Evolutionary conservation across 2,113 vertebrate genomes (phyloP), one percentile per base, ranked within the genome.

Genomic region (Albula glossodonta): DNA sequence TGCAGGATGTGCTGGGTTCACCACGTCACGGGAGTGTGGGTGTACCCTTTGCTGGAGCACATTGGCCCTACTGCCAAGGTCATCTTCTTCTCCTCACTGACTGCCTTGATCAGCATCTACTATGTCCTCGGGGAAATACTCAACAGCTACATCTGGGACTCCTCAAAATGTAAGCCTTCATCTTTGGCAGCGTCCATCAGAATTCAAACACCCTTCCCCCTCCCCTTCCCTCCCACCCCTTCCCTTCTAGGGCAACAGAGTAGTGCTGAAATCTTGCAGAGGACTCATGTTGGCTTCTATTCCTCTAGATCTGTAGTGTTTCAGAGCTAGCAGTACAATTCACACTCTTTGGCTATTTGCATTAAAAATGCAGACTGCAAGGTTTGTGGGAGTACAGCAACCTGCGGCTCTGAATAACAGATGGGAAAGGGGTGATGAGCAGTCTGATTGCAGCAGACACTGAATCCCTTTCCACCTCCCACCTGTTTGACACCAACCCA

Each of bases 81-180:
- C 87, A 5, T 95, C 87, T 98, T 98, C 94, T 99, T 99, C 90
- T 91, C 94, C 60, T 94, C 85, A 1, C 94, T 96, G 84, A 96
- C 94, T 0, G 2, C 91, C 74, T 88, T 98, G 84, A 95, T 99
- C 86, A 97, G 94, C 1, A 8, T 98, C 84, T 95, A 97, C 91
- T 99, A 99, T 90, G 87, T 97, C 86, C 93, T 99, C 74, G 98
- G 98, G 92, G 98, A 99, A 86, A 95, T 97, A 84, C 94, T 99
- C 88, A 99, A 99, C 95, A 96, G 89, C 94, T 99, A 98, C 92
- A 98, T 99, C 93, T 99, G 98, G 98, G 97, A 98, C 90, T 95
- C 95, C 1, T 95, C 96, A 92, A 97, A 91, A 92, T 94, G 93
- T 97, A 94, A 90, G 89, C 86, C 63, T 48, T 1, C n/a, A 13